Conservation (phyloP, 2,113 vertebrate genomes). For the Leptodactylus fuscus region DNA sequence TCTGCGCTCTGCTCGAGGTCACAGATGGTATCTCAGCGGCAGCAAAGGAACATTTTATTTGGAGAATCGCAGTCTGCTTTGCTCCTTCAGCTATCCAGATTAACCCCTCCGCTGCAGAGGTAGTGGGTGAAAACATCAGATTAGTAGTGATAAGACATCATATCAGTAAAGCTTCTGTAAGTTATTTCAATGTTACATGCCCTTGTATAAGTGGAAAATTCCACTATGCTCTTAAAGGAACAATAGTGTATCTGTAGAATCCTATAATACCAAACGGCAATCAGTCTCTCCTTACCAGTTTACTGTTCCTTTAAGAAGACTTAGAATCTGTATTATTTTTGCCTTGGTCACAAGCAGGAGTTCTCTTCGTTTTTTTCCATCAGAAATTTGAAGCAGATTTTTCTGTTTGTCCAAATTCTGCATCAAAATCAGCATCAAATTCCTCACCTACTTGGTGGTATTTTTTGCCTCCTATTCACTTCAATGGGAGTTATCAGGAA, state of each 20-base stretch:
- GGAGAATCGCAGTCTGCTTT: not conserved
- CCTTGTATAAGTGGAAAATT: constrained; percentile 3
- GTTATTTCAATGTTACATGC: not conserved
- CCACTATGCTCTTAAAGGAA: not conserved
- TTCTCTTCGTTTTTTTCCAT: too few relatives aligned
- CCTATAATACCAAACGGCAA: not conserved
- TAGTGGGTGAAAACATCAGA: not conserved
- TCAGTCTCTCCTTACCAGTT: too few relatives aligned
- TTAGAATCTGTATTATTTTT: too few relatives aligned
- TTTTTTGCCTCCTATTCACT: too few relatives aligned
- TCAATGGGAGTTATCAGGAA: too few relatives aligned
- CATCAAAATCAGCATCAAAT: too few relatives aligned
- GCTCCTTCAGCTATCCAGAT: not conserved
- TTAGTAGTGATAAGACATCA: not conserved
- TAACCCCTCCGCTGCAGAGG: constrained; percentile 14
- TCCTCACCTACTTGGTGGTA: too few relatives aligned
- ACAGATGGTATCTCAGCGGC: constrained; percentile 51
- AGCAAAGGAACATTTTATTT: constrained; percentile 31
- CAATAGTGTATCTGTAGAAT: not conserved
- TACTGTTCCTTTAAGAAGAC: too few relatives aligned
- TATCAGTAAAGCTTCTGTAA: not conserved
- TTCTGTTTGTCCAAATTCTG: too few relatives aligned
- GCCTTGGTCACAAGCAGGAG: too few relatives aligned
- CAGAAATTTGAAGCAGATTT: too few relatives aligned
- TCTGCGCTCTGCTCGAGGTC: constrained; percentile 40